Evolutionary conservation across 2,888 invertebrate species (phyloP).

Genomic region (Dryococelus australis): DNA sequence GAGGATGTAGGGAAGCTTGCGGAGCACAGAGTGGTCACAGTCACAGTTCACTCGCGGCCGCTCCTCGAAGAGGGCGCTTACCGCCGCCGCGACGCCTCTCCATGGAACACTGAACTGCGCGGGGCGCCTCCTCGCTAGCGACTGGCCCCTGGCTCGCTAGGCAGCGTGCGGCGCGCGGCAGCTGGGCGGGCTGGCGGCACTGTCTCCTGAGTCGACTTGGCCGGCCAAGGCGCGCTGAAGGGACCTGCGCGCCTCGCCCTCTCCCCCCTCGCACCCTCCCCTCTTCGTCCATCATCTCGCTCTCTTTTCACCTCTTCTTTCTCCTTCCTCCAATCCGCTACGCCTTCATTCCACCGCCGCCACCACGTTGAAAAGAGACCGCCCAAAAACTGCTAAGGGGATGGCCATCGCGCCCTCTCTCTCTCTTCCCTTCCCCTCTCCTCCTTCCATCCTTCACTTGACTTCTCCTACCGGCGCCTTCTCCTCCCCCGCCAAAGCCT

Average conservation of each 20-base stretch:
- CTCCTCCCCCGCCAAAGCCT: conserved; percentile 24
- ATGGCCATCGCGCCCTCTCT: conserved; percentile 39
- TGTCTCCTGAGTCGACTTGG: neutral
- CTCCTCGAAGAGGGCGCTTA: neutral
- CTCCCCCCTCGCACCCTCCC: neutral
- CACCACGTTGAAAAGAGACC: conserved; percentile 36
- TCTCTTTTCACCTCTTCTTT: conserved; percentile 26
- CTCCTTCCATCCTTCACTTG: conserved; percentile 29
- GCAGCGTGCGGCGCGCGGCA: neutral
- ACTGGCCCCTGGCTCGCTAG: conserved; percentile 1
- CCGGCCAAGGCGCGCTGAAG: neutral
- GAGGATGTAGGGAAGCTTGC: neutral
- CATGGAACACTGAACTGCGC: conserved; percentile 8
- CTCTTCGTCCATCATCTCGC: neutral
- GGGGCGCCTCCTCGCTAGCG: neutral
- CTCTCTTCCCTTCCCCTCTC: conserved; percentile 32
- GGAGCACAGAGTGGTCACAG: too few relatives aligned
- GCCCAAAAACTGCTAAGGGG: conserved; percentile 46
- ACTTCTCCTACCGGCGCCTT: conserved; percentile 32
- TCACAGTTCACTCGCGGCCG: neutral
- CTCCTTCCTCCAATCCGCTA: conserved; percentile 45
- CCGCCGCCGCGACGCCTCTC: neutral
- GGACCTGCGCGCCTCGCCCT: neutral
- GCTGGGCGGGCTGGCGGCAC: neutral
- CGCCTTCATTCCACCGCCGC: conserved; percentile 40